Conservation (phyloP, 2,888 invertebrate genomes). For the Cephus pygmeus region DNA sequence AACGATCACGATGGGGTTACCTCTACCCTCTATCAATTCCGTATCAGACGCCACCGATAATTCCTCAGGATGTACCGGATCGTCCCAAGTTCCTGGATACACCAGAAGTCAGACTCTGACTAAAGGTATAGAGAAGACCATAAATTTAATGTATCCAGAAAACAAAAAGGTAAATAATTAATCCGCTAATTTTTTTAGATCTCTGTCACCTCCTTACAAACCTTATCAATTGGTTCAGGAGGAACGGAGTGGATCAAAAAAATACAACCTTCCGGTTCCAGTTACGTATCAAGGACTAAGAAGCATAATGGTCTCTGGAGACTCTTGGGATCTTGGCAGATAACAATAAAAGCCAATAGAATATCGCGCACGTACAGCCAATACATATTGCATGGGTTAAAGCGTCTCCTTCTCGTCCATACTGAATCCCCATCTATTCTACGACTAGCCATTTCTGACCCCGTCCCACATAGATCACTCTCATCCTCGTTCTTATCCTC, state of each 20-base stretch:
- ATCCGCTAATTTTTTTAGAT: not conserved
- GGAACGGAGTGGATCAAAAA: slow-evolving; percentile 8
- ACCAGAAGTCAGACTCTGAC: not conserved
- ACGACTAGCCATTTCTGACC: slow-evolving; percentile 10
- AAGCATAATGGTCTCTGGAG: slow-evolving; percentile 16
- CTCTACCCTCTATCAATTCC: too few relatives aligned
- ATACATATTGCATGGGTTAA: slow-evolving; percentile 35
- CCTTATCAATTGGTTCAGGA: not conserved
- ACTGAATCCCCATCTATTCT: slow-evolving; percentile 6
- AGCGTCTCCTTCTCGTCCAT: slow-evolving; percentile 13
- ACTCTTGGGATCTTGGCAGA: slow-evolving; percentile 14
- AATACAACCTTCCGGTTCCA: not conserved
- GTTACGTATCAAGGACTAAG: slow-evolving; percentile 28
- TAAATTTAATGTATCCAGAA: too few relatives aligned
- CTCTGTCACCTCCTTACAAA: not conserved
- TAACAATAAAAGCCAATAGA: slow-evolving; percentile 34
- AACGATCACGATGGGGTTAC: too few relatives aligned
- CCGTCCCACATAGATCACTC: not conserved
- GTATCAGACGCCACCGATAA: not conserved
- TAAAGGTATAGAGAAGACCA: not conserved
- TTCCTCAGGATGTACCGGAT: not conserved
- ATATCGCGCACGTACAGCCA: slow-evolving; percentile 34
- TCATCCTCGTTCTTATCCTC: slow-evolving; percentile 8
- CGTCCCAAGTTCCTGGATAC: not conserved
- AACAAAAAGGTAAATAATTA: too few relatives aligned